Percentiles rank a stretch among this genome's conserved stretches.
Evolutionary conservation across 2,797 vertebrate species (phyloP).

Genomic region (Xiphorhynchus erythropygius): DNA sequence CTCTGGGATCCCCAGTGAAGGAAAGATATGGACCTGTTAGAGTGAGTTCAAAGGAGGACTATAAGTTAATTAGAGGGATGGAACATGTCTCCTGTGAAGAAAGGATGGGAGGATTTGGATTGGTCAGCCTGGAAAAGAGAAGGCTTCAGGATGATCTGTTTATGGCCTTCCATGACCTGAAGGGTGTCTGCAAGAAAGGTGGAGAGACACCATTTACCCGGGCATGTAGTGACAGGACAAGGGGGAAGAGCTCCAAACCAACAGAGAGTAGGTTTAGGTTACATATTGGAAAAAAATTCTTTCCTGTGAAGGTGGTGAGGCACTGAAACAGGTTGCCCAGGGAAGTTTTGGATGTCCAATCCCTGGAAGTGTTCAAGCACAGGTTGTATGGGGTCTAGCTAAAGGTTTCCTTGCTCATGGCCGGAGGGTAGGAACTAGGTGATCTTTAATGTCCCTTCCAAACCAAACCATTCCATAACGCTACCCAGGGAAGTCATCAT

Average conservation of each 20-base stretch:
- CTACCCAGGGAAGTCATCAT: not conserved
- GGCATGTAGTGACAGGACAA: not conserved
- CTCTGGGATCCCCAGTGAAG: not conserved
- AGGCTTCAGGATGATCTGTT: not conserved
- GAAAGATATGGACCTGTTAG: not conserved
- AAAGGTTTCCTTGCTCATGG: not conserved
- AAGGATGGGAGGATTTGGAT: not conserved
- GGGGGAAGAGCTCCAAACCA: not conserved
- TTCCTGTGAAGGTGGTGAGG: accelerated
- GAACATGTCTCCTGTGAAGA: not conserved
- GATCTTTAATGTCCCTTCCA: not conserved
- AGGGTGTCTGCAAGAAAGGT: too few species aligned
- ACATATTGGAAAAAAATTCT: not conserved
- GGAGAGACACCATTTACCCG: not conserved
- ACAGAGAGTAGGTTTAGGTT: not conserved
- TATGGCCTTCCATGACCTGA: not conserved
- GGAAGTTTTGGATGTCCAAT: not conserved
- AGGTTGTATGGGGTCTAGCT: not conserved
- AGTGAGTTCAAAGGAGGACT: not conserved
- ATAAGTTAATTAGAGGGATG: not conserved
- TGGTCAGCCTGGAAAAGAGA: not conserved
- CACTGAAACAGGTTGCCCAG: not conserved
- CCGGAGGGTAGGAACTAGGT: not conserved
- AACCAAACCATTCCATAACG: not conserved
- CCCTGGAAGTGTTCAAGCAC: not conserved